Conservation (phyloP, 2,797 vertebrate genomes). For the Peromyscus attwateri region DNA sequence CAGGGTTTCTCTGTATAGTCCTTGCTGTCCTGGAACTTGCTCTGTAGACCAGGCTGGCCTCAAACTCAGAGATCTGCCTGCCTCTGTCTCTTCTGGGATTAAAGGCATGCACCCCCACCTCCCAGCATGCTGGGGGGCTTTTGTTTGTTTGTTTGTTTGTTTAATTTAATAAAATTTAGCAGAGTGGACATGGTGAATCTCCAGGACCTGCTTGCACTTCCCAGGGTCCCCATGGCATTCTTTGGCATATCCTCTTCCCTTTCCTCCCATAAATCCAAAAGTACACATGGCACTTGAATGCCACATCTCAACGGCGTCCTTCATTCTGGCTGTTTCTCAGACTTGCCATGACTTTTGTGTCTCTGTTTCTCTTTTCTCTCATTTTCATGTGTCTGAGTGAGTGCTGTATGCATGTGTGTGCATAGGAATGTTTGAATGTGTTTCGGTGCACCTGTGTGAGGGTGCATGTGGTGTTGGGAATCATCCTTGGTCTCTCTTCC, state of each 20-base stretch:
- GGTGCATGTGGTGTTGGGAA: background rate
- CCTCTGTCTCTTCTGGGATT: background rate
- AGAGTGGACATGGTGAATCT: background rate
- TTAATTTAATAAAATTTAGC: background rate
- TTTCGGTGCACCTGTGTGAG: too few species aligned
- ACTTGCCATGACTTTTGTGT: background rate
- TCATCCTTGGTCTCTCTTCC: background rate
- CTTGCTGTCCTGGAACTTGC: background rate
- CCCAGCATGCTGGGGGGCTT: background rate
- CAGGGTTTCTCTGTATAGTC: background rate
- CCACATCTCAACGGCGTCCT: background rate
- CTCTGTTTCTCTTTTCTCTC: background rate
- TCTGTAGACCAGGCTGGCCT: background rate
- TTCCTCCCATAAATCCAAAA: background rate
- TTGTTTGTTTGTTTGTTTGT: background rate
- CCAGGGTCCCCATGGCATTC: background rate
- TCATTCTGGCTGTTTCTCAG: background rate
- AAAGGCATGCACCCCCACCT: background rate
- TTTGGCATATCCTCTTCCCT: background rate
- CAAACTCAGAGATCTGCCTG: background rate
- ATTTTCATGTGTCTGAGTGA: background rate
- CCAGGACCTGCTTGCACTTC: background rate
- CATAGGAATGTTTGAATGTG: background rate
- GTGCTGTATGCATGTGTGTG: background rate
- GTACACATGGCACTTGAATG: background rate